Conservation (phyloP, 1,140 invertebrate species). For the Stegodyphus dumicola region DNA sequence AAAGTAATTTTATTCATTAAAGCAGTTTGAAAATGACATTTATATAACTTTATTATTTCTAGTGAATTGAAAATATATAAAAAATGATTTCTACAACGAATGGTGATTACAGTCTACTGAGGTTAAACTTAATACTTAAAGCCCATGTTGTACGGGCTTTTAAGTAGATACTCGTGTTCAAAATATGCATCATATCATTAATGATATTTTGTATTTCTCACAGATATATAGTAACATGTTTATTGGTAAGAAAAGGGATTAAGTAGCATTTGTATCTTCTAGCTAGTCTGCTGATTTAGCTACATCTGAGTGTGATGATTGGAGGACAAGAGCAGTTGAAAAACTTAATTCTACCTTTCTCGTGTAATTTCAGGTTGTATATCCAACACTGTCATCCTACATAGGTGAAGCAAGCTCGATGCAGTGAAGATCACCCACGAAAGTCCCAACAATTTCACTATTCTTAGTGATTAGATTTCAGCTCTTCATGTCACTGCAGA, state of each 20-base stretch:
- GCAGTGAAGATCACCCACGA: constrained; percentile 23
- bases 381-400: constrained; percentile 42
- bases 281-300: constrained; percentile 60
- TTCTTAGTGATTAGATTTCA: constrained; percentile 61
- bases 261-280: constrained; percentile 41
- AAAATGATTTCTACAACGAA: too few relatives aligned
- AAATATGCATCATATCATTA: too few relatives aligned
- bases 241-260: constrained; percentile 25
- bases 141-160: too few relatives aligned
- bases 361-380: constrained; percentile 61
- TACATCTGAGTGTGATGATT: constrained; percentile 60
- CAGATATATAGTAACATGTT: constrained; percentile 45
- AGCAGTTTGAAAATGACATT: too few relatives aligned
- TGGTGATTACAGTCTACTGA: too few relatives aligned
- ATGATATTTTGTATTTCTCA: constrained; percentile 33
- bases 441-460: constrained; percentile 47
- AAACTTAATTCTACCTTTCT: constrained; percentile 61
- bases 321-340: constrained; percentile 56
- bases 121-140: too few relatives aligned
- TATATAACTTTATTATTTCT: too few relatives aligned
- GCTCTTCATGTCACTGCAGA: constrained; percentile 49
- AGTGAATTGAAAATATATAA: too few relatives aligned
- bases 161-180: too few relatives aligned
- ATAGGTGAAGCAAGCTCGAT: constrained; percentile 53
- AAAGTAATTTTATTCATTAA: too few relatives aligned